Percentiles rank a stretch among this genome's conserved stretches.
Conservation (phyloP, 2,888 invertebrate species). For the Torymus texanus region DNA sequence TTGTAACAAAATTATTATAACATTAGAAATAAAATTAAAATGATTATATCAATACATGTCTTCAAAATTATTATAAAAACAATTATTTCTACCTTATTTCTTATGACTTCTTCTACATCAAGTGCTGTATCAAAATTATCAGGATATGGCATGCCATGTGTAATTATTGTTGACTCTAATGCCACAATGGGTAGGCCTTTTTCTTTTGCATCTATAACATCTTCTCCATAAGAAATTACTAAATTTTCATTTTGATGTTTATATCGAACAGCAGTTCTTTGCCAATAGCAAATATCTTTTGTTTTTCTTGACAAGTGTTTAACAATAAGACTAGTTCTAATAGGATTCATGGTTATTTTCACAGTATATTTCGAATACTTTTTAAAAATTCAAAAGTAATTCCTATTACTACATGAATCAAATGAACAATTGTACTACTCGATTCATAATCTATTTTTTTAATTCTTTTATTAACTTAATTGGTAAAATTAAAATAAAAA, state of each 20-base stretch:
- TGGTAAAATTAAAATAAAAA: too few relatives aligned
- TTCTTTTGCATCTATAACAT: conserved; percentile 41
- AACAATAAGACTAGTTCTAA: not conserved
- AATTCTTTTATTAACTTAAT: not conserved
- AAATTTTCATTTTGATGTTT: not conserved
- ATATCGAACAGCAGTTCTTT: not conserved
- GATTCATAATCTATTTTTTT: not conserved
- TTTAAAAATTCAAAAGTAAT: not conserved
- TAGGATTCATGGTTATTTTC: conserved; percentile 10
- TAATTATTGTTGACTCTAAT: conserved; percentile 97
- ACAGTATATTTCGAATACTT: not conserved
- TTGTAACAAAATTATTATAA: too few relatives aligned
- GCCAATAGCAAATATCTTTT: not conserved
- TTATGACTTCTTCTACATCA: conserved; percentile 87
- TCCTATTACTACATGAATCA: conserved; percentile 24
- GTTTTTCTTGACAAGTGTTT: not conserved
- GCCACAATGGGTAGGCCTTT: conserved; percentile 86
- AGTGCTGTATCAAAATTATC: conserved; percentile 90
- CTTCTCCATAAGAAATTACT: conserved; percentile 44
- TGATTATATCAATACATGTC: not conserved
- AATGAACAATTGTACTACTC: not conserved
- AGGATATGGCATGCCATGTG: conserved; percentile 98
- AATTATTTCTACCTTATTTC: conserved; percentile 78
- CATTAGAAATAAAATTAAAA: not conserved
- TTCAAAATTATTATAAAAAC: conserved; percentile 11